phyloP scores from a whole-genome alignment of 1,140 invertebrate species.

The Hycleus cichorii region DNA sequence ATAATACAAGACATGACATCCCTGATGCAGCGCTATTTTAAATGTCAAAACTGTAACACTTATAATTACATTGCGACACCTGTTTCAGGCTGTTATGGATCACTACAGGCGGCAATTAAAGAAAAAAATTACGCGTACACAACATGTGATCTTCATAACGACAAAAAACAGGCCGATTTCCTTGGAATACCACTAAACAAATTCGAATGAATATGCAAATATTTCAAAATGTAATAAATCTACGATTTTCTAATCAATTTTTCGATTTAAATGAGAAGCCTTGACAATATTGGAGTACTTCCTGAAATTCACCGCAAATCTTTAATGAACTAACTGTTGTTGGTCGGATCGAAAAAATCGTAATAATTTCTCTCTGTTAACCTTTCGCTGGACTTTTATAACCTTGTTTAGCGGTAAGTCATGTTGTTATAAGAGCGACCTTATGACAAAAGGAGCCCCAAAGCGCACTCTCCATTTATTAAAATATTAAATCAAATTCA shows the following conservation, averaged over 20 bases:
- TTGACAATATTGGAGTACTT: too few species aligned
- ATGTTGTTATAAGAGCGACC: slow-evolving; percentile 15
- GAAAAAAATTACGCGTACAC: neutral
- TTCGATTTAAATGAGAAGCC: too few species aligned
- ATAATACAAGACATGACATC: slow-evolving; percentile 7
- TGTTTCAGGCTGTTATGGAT: slow-evolving; percentile 10
- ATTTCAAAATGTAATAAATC: too few species aligned
- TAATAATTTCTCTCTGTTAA: slow-evolving; percentile 16
- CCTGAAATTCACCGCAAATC: too few species aligned
- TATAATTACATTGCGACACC: slow-evolving; percentile 15
- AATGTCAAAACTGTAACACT: slow-evolving; percentile 21
- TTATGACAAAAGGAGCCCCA: slow-evolving; percentile 15
- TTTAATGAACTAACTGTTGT: slow-evolving; percentile 10
- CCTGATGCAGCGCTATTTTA: slow-evolving; percentile 16
- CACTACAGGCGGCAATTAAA: slow-evolving; percentile 11
- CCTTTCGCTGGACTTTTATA: slow-evolving; percentile 14
- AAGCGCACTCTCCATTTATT: neutral
- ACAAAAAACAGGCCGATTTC: too few species aligned
- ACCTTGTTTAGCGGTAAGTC: slow-evolving; percentile 18
- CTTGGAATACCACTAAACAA: too few species aligned
- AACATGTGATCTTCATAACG: too few species aligned
- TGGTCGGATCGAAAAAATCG: neutral
- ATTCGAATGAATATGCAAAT: too few species aligned
- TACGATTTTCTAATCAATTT: too few species aligned
- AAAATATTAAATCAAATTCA: slow-evolving; percentile 14